Evolutionary conservation across 2,797 vertebrate species (phyloP).

Genomic region (Orientallactaga sibirica): DNA sequence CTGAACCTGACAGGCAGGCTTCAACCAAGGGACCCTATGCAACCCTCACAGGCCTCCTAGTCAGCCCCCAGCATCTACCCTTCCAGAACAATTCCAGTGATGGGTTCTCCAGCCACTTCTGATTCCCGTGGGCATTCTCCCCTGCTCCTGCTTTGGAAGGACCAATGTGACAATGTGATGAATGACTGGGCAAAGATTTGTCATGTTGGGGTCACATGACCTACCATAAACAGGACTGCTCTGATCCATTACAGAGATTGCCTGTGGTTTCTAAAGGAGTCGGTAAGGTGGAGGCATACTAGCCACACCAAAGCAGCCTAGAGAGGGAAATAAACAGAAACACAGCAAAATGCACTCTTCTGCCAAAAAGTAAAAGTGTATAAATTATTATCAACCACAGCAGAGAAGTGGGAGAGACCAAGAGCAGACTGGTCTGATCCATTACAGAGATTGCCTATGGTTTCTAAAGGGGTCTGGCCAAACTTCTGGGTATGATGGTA

Average conservation of each 20-base stretch:
- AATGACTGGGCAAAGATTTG: not conserved
- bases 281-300: too few relatives aligned
- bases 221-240: not conserved
- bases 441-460: not conserved
- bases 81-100: not conserved
- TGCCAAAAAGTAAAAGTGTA: too few relatives aligned
- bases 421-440: not conserved
- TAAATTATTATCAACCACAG: too few relatives aligned
- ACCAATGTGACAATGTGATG: not conserved
- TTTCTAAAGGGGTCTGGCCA: not conserved
- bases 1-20: not conserved
- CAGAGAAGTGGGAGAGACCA: too few relatives aligned
- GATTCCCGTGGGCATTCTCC: not conserved
- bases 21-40: not conserved
- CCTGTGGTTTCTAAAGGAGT: not conserved
- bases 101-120: not conserved
- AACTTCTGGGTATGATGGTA: too few relatives aligned
- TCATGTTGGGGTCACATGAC: not conserved
- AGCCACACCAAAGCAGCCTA: too few relatives aligned
- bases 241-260: not conserved
- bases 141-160: not conserved
- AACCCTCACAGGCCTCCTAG: not conserved
- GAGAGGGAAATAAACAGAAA: too few relatives aligned
- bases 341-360: too few relatives aligned
- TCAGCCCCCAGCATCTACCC: not conserved